phyloP scores from a whole-genome alignment of 2,113 vertebrate genomes.

The Cyanoliseus patagonus region DNA sequence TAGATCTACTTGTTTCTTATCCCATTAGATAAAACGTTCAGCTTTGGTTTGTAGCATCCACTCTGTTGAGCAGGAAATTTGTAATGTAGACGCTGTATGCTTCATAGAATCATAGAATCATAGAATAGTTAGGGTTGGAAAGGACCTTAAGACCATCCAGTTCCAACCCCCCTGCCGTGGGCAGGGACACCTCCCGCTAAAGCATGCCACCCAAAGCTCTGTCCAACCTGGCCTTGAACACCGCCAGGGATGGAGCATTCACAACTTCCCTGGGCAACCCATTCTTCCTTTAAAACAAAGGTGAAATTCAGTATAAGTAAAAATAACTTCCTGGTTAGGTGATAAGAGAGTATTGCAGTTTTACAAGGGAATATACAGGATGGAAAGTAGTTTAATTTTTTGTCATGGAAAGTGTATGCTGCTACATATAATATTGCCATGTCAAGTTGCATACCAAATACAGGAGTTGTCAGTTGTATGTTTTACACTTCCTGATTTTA shows the following conservation, averaged over 20 bases:
- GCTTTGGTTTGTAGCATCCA: not conserved
- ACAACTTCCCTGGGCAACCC: no score
- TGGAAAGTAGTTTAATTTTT: slow-evolving; percentile 21
- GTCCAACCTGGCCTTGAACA: no score
- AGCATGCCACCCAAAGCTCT: no score
- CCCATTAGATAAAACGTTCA: not conserved
- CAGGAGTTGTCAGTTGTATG: not conserved
- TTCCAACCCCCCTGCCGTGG: no score
- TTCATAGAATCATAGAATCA: not conserved
- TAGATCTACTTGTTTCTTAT: not conserved
- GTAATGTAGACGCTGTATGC: not conserved
- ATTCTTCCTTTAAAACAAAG: not conserved
- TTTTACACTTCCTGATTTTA: slow-evolving; percentile 16
- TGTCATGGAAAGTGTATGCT: not conserved
- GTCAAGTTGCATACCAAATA: not conserved
- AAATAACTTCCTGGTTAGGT: not conserved
- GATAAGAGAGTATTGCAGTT: not conserved
- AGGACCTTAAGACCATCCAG: no score
- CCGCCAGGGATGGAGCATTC: no score
- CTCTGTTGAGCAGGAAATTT: not conserved
- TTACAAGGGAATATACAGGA: not conserved
- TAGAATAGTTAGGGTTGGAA: no score
- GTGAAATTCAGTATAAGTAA: not conserved
- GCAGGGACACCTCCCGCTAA: no score
- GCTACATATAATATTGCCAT: not conserved